These are phyloP conservation scores for Euphydryas editha DNA, from an alignment of 2,888 invertebrate species.

Conservation along the genomic window DNA sequence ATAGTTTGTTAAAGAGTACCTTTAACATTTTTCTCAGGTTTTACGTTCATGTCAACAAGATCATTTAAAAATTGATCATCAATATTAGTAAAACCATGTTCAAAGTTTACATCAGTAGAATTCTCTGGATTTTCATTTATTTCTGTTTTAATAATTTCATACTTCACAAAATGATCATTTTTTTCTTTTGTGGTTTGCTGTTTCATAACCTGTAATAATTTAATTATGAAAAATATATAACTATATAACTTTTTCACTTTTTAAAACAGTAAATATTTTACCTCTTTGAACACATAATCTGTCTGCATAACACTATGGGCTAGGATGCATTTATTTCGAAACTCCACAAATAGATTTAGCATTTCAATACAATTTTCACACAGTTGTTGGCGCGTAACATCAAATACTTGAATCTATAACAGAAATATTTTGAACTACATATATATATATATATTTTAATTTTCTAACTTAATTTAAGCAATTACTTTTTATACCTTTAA, in stretches of 20 bases:
- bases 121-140: neutral
- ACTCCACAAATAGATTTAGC: constrained; percentile 55
- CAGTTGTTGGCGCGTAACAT: constrained; percentile 57
- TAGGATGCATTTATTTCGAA: constrained; percentile 58
- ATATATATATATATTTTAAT: neutral
- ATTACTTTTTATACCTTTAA: constrained; percentile 54
- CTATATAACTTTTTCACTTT: neutral
- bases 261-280: constrained; percentile 19
- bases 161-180: neutral
- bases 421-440: neutral
- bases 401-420: constrained; percentile 55
- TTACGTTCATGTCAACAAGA: neutral
- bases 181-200: neutral
- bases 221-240: neutral
- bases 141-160: neutral
- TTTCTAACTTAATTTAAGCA: neutral
- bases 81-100: neutral
- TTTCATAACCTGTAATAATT: neutral
- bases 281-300: constrained; percentile 37
- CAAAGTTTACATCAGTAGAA: neutral
- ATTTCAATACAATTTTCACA: constrained; percentile 55
- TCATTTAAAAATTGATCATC: constrained; percentile 1
- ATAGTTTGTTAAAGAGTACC: too few species aligned
- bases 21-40: neutral
- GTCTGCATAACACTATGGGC: constrained; percentile 52